Evolutionary conservation across 1,140 invertebrate genomes (phyloP), one percentile per base, ranked within the genome.

Genomic region (Brachionus sp.): DNA sequence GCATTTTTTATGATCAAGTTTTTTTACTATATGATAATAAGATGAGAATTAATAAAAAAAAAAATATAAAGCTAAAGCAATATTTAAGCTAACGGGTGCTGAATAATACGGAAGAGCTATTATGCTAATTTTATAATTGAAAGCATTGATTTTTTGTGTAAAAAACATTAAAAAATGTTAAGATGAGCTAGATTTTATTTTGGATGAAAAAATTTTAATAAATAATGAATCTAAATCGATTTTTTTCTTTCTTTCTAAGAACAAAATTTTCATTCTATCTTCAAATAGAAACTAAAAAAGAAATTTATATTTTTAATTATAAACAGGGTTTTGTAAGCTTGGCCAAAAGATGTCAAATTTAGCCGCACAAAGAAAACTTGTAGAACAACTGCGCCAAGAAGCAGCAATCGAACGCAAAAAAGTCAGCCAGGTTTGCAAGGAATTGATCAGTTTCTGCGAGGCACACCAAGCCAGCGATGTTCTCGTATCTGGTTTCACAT

Each of bases 401-500:
- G 83, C 83, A n/a, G 62, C 57, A 7, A 77, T 84, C 16, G 70
- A 84, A 10, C 46, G 83, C n/a, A 39, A 77, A 46, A 84, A 84
- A 84, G 83, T 84, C 12, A 75, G 66, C 16, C 42, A 62, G 29
- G 83, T 84, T 5, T 84, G 83, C 42, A 77, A 77, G 62, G 83
- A 84, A n/a, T 35, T 84, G 16, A 84, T 84, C 5, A 77, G 66
- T 6, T 84, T 77, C 16, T 84, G 83, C 33, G 57, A 84, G 35
- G 83, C 57, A 16, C 70, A 84, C 46, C 57, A 84, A 68, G 7
- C 12, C 25, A 57, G 46, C 5, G 83, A 84, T 78, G 83, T 84
- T 7, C 37, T 84, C 0, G 83, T 84, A 29, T 57, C 37, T n/a
- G 83, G 83, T 3, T 84, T 66, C 23, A 46, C 83, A 12, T 44